Percentiles rank a stretch among this genome's conserved stretches.
phyloP scores from a whole-genome alignment of 2,113 vertebrate species.

The Mustelus asterias region DNA sequence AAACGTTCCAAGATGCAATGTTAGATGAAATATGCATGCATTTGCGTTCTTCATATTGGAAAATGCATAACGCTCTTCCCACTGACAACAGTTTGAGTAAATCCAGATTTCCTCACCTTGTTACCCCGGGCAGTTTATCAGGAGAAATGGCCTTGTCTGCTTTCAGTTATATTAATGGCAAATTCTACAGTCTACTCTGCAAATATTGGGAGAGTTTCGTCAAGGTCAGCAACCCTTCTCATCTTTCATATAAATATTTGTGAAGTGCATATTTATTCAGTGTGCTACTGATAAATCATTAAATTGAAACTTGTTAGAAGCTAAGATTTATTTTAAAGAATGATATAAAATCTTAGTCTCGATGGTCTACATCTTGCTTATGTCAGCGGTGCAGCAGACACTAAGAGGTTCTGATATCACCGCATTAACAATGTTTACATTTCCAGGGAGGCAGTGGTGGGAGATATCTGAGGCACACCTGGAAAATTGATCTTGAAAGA shows the following conservation, averaged over 20 bases:
- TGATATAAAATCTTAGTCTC: neutral
- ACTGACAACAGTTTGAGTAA: neutral
- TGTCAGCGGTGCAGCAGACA: neutral
- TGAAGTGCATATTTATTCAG: neutral
- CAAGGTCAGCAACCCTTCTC: neutral
- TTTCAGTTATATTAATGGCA: neutral
- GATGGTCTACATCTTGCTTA: neutral
- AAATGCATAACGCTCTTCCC: neutral
- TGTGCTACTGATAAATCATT: neutral
- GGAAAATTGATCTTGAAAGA: neutral
- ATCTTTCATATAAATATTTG: neutral
- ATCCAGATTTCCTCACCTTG: slow-evolving; percentile 17
- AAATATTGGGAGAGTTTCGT: neutral
- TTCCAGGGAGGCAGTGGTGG: neutral
- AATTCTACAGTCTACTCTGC: neutral
- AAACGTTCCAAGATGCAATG: slow-evolving; percentile 7
- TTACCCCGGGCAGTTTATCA: neutral
- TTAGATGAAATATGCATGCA: neutral
- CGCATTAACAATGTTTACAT: neutral
- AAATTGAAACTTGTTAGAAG: neutral
- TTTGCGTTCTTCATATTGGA: neutral
- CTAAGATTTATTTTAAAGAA: neutral
- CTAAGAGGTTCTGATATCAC: neutral
- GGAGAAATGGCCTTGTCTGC: neutral
- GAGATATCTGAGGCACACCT: neutral